Conservation (phyloP, 2,888 invertebrate genomes). For the Apamea monoglypha region DNA sequence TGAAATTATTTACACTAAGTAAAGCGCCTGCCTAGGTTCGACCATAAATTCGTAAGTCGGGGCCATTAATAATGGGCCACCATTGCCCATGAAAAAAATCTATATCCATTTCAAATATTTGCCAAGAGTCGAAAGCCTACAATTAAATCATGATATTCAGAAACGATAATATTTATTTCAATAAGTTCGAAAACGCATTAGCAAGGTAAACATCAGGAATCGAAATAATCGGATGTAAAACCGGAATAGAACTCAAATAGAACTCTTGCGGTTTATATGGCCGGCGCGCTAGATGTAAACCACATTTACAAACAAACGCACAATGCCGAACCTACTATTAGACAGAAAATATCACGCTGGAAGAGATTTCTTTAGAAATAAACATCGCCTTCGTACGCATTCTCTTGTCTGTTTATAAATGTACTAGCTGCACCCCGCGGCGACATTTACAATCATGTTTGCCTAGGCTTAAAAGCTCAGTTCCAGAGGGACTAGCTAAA, state of each 20-base stretch:
- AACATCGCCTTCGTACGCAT: not conserved
- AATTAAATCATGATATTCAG: not conserved
- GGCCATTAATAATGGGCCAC: no score
- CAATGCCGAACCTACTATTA: not conserved
- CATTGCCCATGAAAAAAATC: no score
- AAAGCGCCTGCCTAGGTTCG: no score
- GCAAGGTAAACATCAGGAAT: conserved; percentile 11
- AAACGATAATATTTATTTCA: not conserved
- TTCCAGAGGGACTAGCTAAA: no score
- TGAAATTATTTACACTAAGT: no score
- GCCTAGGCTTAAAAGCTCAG: no score
- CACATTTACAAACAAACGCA: conserved; percentile 3
- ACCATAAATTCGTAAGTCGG: no score
- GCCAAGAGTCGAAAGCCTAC: not conserved
- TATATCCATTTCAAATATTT: not conserved
- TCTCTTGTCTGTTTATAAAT: not conserved
- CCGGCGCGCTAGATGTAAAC: not conserved
- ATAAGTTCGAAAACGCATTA: not conserved
- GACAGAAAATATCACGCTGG: not conserved
- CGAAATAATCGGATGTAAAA: conserved; percentile 27
- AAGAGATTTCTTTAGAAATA: not conserved
- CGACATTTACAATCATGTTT: no score
- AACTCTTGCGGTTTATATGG: conserved; percentile 34
- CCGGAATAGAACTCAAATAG: conserved; percentile 33
- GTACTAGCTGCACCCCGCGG: not conserved